Evolutionary conservation across 2,113 vertebrate species (phyloP).

Genomic region (crab-eating macaque (Macaca fascicularis)): DNA sequence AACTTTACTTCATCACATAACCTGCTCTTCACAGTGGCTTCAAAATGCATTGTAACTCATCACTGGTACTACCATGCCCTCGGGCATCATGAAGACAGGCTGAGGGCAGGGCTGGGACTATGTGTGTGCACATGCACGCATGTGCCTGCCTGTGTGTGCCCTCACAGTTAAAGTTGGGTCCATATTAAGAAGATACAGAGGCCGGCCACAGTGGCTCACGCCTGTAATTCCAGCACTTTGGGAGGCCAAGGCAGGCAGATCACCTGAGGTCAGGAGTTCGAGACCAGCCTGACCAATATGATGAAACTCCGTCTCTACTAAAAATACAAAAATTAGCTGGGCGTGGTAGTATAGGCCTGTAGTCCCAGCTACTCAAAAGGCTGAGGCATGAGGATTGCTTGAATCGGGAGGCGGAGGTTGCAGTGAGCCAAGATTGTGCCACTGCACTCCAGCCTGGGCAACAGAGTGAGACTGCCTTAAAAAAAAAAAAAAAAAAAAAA

Average conservation of each 20-base stretch:
- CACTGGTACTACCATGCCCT: neutral
- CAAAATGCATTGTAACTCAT: neutral
- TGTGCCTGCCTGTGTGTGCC: fast-evolving
- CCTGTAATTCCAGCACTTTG: neutral
- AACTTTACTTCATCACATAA: neutral
- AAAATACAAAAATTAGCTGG: neutral
- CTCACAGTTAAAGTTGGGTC: neutral
- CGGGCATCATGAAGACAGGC: neutral
- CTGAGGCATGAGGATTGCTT: neutral
- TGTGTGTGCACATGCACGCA: fast-evolving
- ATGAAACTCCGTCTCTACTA: neutral
- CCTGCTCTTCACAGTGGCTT: neutral
- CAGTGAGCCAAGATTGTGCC: neutral
- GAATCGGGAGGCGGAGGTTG: neutral
- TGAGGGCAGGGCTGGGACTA: neutral
- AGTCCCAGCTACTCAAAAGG: neutral
- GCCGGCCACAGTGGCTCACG: neutral
- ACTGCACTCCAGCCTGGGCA: too few relatives aligned
- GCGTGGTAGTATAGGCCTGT: neutral
- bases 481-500: too few relatives aligned
- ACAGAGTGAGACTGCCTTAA: too few relatives aligned
- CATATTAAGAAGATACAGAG: neutral
- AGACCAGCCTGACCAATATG: neutral
- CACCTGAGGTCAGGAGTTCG: neutral
- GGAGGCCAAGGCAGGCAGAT: neutral